phyloP scores from a whole-genome alignment of 2,113 vertebrate genomes.

The Eidolon helvum region DNA sequence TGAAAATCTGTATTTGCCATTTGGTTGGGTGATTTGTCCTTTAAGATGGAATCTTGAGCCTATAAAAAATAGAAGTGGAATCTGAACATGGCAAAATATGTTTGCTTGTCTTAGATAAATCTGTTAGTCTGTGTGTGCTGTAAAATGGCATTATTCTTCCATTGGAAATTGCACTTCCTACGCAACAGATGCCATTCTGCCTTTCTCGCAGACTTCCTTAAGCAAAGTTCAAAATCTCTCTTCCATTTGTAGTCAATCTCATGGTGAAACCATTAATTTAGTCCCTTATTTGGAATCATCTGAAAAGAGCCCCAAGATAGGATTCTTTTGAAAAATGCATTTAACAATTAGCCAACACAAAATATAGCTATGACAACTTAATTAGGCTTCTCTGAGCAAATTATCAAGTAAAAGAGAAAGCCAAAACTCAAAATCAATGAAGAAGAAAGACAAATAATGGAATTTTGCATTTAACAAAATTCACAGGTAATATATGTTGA shows the following conservation, averaged over 20 bases:
- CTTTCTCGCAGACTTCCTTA: slow-evolving; percentile 38
- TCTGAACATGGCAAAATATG: slow-evolving; percentile 58
- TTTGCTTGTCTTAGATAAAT: slow-evolving; percentile 71
- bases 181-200: slow-evolving; percentile 35
- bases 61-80: slow-evolving; percentile 67
- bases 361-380: neutral
- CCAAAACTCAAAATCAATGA: neutral
- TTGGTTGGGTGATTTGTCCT: slow-evolving; percentile 46
- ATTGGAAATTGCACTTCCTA: slow-evolving; percentile 67
- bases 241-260: neutral
- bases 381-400: neutral
- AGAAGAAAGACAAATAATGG: neutral
- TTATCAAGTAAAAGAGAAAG: neutral
- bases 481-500: slow-evolving; percentile 22
- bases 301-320: neutral
- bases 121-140: slow-evolving; percentile 57
- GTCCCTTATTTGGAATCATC: neutral
- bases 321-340: neutral
- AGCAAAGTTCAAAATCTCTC: slow-evolving; percentile 53
- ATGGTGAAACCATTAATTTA: neutral
- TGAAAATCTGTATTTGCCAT: slow-evolving; percentile 39
- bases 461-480: neutral
- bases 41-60: slow-evolving; percentile 37
- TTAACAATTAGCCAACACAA: neutral
- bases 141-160: slow-evolving; percentile 63